These are phyloP conservation scores for Ctenopoma multispine DNA, from an alignment of 2,797 vertebrate species.

Conservation along the genomic window DNA sequence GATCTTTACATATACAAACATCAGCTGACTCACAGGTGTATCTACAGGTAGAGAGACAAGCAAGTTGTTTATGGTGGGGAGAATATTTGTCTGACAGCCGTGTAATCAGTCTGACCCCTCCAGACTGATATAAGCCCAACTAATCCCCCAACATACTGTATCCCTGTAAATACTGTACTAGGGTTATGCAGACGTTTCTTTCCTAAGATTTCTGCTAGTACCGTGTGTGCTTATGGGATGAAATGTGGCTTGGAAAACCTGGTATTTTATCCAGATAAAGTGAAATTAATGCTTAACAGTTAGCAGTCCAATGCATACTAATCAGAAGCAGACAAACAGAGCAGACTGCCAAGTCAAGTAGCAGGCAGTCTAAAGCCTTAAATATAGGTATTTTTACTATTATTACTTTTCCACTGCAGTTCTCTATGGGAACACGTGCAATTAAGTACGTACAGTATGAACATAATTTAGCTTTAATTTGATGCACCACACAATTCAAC, in stretches of 20 bases:
- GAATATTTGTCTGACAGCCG: slow-evolving; percentile 50
- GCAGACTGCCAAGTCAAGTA: not conserved
- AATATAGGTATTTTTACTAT: not conserved
- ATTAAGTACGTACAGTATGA: not conserved
- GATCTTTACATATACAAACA: slow-evolving; percentile 11
- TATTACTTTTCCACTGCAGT: not conserved
- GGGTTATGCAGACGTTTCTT: slow-evolving; percentile 5
- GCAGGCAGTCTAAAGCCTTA: not conserved
- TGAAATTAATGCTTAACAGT: not conserved
- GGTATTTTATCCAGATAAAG: not conserved
- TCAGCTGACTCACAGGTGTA: slow-evolving; percentile 16
- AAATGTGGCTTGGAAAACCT: not conserved
- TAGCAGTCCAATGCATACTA: not conserved
- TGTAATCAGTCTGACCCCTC: slow-evolving; percentile 73
- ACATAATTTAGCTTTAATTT: slow-evolving; percentile 2
- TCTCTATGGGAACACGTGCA: too few relatives aligned
- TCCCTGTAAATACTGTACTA: slow-evolving; percentile 52
- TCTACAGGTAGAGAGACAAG: slow-evolving; percentile 24
- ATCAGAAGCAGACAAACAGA: not conserved
- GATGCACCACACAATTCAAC: not conserved
- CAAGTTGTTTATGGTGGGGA: slow-evolving; percentile 28
- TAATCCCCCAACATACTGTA: slow-evolving; percentile 61
- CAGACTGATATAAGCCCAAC: slow-evolving; percentile 71
- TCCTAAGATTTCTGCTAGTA: not conserved
- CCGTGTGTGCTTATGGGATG: not conserved